Conservation (phyloP, 1,140 invertebrate species). For the Pseudomyrmex flavicornis region DNA sequence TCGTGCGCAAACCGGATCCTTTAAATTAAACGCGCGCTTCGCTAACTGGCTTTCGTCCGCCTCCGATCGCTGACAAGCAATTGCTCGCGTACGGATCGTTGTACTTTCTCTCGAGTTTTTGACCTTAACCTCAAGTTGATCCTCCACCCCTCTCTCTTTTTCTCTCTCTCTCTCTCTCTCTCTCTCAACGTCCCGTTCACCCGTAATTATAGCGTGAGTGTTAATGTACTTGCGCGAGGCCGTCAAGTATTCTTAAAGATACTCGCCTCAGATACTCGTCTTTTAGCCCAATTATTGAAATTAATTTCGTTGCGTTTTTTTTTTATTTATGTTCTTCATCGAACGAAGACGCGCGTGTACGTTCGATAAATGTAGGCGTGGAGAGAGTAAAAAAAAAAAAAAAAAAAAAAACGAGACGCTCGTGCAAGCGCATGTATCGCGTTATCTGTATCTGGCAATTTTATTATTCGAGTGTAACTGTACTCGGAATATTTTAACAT, state of each 20-base stretch:
- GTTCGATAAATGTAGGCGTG: background rate
- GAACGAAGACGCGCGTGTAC: too few relatives aligned
- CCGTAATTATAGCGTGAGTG: background rate
- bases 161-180: background rate
- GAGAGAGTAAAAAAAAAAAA: background rate
- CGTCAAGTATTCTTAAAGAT: background rate
- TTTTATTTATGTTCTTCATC: background rate
- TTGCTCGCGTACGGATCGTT: constrained; percentile 11
- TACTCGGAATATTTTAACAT: constrained; percentile 47
- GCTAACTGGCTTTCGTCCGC: constrained; percentile 19
- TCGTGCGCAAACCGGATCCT: background rate
- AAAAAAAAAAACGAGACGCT: background rate
- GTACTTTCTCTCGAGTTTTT: constrained; percentile 31
- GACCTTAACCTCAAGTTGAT: constrained; percentile 30
- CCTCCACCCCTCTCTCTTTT: too few relatives aligned
- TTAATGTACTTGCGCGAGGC: background rate
- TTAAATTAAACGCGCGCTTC: constrained; percentile 1
- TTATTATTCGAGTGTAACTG: constrained; percentile 51
- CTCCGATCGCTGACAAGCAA: background rate
- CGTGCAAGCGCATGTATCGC: background rate
- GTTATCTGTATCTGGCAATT: constrained; percentile 43
- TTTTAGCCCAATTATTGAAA: background rate
- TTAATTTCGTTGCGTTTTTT: background rate
- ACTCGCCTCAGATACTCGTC: background rate
- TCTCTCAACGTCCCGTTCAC: background rate